These are phyloP conservation scores for Centropyge bicolor DNA, from an alignment of 2,797 vertebrate genomes.

Conservation along the genomic window DNA sequence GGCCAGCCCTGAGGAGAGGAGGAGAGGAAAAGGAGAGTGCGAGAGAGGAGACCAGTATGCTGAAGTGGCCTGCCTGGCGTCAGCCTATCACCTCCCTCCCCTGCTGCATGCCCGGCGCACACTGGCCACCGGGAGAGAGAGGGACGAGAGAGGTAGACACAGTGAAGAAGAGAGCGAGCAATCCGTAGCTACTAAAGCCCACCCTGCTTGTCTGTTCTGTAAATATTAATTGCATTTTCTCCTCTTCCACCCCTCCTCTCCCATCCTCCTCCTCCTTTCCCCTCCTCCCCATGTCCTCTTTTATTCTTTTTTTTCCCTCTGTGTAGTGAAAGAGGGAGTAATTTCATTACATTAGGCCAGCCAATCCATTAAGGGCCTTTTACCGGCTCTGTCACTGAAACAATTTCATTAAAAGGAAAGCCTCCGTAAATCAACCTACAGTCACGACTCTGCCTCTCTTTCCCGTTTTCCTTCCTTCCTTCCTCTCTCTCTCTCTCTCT, in stretches of 20 bases:
- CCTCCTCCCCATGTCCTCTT: conserved; percentile 71
- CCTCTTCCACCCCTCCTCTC: conserved; percentile 62
- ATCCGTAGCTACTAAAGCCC: conserved; percentile 81
- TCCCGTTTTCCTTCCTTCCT: conserved; percentile 85
- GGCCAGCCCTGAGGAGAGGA: conserved; percentile 72
- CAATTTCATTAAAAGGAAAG: conserved; percentile 99
- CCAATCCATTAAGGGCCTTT: conserved; percentile 99
- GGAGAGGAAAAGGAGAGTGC: conserved; percentile 77
- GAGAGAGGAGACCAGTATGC: conserved; percentile 77
- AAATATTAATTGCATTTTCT: conserved; percentile 99
- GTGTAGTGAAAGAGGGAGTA: conserved; percentile 96
- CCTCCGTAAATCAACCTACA: conserved; percentile 97
- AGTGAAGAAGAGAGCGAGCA: conserved; percentile 68
- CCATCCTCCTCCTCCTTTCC: conserved; percentile 45
- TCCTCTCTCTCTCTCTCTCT: conserved; percentile 67
- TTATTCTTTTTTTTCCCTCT: conserved; percentile 76
- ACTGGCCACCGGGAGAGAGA: conserved; percentile 78
- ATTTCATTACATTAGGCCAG: conserved; percentile 99
- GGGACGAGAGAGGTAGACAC: conserved; percentile 66
- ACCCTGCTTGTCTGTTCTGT: conserved; percentile 95
- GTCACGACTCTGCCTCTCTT: conserved; percentile 92
- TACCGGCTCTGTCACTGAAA: conserved; percentile 99
- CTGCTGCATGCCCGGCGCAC: conserved; percentile 70
- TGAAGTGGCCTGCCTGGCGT: conserved; percentile 82
- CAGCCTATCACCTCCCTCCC: conserved; percentile 83